Conservation (phyloP, 2,888 invertebrate genomes). For the Fragum sueziense region DNA sequence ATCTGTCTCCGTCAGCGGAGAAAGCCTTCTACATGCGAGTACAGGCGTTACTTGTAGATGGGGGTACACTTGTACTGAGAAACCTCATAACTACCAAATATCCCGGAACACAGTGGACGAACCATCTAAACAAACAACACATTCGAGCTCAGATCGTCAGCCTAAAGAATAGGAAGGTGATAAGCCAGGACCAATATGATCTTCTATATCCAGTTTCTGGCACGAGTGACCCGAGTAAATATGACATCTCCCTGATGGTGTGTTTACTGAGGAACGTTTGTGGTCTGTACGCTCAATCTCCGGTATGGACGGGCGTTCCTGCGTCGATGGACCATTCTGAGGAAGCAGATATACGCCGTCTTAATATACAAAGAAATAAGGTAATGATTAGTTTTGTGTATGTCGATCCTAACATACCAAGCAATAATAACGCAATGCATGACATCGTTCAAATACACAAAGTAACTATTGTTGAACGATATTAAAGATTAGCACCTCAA, state of each 20-base stretch:
- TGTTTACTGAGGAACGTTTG: constrained; percentile 22
- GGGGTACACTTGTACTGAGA: constrained; percentile 26
- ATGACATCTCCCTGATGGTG: constrained; percentile 25
- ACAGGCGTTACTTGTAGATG: constrained; percentile 27
- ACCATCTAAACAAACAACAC: background rate
- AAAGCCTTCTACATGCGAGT: constrained; percentile 21
- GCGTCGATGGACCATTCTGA: constrained; percentile 5
- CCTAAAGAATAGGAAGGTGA: background rate
- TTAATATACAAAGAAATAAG: background rate
- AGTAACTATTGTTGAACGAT: too few relatives aligned
- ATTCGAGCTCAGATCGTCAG: background rate
- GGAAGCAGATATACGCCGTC: constrained; percentile 16
- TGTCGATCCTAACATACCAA: too few relatives aligned
- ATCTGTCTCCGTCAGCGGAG: constrained; percentile 15
- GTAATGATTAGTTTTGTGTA: background rate
- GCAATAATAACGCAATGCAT: too few relatives aligned
- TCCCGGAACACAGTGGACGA: constrained; percentile 8
- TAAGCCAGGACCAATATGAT: constrained; percentile 2
- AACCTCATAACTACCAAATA: constrained; percentile 3
- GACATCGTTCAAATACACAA: too few relatives aligned
- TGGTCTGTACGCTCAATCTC: background rate
- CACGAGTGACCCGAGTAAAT: constrained; percentile 12
- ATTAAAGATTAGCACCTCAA: too few relatives aligned
- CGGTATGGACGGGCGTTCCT: constrained; percentile 7
- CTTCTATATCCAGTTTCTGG: constrained; percentile 12